Percentiles rank a stretch among this genome's conserved stretches.
These are phyloP conservation scores for Orgyia antiqua DNA, from an alignment of 2,888 invertebrate genomes.

Conservation along the genomic window DNA sequence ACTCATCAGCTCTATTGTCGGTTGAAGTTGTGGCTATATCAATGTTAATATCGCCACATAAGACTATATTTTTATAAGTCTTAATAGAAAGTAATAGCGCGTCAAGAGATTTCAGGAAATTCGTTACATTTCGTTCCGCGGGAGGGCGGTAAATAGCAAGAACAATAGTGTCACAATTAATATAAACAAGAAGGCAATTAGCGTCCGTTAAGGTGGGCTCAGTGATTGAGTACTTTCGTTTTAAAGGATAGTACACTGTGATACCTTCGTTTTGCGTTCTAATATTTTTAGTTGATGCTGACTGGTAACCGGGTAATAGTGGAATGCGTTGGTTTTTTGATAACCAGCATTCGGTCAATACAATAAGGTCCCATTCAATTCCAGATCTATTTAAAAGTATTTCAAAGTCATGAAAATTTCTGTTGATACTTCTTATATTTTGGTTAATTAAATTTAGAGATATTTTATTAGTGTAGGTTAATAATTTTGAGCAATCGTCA, in stretches of 20 bases:
- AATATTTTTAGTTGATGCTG: background rate
- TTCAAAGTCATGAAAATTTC: background rate
- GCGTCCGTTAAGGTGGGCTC: background rate
- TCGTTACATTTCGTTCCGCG: background rate
- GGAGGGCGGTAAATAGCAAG: background rate
- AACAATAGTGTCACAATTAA: background rate
- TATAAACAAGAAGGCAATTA: background rate
- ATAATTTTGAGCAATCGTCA: too few relatives aligned
- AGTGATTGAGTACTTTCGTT: background rate
- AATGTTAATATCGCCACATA: too few relatives aligned
- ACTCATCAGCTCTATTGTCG: too few relatives aligned
- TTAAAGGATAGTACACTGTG: background rate
- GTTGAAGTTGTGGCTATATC: too few relatives aligned
- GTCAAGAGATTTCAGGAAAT: too few relatives aligned
- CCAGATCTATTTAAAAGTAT: background rate
- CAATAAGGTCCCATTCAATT: background rate
- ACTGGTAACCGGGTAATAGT: background rate
- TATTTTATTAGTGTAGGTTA: too few relatives aligned
- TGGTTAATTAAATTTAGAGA: background rate
- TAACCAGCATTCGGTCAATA: background rate
- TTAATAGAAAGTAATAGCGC: too few relatives aligned
- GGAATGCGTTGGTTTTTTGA: background rate
- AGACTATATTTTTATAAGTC: too few relatives aligned
- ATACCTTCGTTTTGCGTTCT: background rate
- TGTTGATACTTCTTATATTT: background rate